Percentiles rank a stretch among this genome's conserved stretches.
These are phyloP conservation scores for Epinotia brunnichana DNA, from an alignment of 2,888 invertebrate genomes.

Conservation along the genomic window DNA sequence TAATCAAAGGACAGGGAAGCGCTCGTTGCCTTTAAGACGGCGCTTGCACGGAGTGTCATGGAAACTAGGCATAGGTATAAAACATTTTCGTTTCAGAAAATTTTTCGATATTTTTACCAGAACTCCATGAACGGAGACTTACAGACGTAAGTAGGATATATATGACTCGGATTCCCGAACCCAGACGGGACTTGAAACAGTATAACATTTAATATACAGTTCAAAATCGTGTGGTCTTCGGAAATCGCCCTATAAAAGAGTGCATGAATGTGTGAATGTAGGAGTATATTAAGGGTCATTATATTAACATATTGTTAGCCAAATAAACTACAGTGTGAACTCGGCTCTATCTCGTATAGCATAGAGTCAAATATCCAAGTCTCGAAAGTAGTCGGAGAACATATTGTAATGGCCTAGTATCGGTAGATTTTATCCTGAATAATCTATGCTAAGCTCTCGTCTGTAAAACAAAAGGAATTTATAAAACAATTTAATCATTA, in stretches of 20 bases:
- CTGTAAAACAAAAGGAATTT: slow-evolving; percentile 71
- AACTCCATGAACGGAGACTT: slow-evolving; percentile 53
- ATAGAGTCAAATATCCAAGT: slow-evolving; percentile 54
- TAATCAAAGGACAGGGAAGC: slow-evolving; percentile 18
- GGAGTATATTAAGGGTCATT: slow-evolving; percentile 41
- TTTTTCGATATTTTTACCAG: slow-evolving; percentile 67
- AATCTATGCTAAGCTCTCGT: slow-evolving; percentile 57
- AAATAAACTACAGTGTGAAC: slow-evolving; percentile 42
- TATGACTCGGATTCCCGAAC: neutral
- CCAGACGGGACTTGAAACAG: slow-evolving; percentile 44
- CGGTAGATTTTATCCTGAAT: slow-evolving; percentile 56
- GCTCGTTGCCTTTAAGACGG: neutral
- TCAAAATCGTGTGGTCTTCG: slow-evolving; percentile 43
- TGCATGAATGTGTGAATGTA: slow-evolving; percentile 46
- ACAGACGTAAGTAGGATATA: slow-evolving; percentile 32
- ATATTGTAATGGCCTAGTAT: slow-evolving; percentile 58
- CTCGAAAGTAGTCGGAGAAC: slow-evolving; percentile 48
- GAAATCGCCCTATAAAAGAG: slow-evolving; percentile 14
- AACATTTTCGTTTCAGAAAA: slow-evolving; percentile 51
- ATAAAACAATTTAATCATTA: slow-evolving; percentile 49
- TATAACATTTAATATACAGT: slow-evolving; percentile 45
- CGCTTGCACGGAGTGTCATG: slow-evolving; percentile 23
- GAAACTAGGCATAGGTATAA: slow-evolving; percentile 49
- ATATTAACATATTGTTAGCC: slow-evolving; percentile 32
- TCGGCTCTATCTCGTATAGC: slow-evolving; percentile 53